Conservation (phyloP, 2,797 vertebrate species). For the Microctenopoma lineatum region DNA sequence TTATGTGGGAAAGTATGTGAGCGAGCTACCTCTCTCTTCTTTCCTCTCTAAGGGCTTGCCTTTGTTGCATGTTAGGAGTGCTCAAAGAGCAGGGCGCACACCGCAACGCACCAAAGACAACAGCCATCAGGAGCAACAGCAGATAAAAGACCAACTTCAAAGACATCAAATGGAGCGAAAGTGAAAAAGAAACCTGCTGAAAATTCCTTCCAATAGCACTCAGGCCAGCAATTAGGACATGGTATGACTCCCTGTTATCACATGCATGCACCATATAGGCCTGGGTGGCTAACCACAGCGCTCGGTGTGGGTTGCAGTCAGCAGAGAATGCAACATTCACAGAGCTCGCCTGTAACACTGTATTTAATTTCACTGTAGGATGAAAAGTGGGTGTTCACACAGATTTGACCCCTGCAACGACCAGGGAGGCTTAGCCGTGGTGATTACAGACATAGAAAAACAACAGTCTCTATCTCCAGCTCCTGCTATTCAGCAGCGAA, state of each 20-base stretch:
- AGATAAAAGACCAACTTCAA: conserved; percentile 86
- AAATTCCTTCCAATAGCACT: conserved; percentile 80
- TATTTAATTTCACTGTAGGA: conserved; percentile 78
- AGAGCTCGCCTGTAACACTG: conserved; percentile 60
- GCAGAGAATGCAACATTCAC: conserved; percentile 65
- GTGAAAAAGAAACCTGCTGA: conserved; percentile 82
- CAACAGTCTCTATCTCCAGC: conserved; percentile 69
- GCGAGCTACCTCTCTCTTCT: conserved; percentile 56
- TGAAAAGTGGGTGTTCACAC: conserved; percentile 80
- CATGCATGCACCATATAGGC: conserved; percentile 51
- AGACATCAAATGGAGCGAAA: conserved; percentile 81
- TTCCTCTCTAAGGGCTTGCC: conserved; percentile 76
- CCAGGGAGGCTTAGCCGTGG: conserved; percentile 67
- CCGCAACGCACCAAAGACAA: conserved; percentile 82
- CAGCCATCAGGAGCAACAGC: conserved; percentile 82
- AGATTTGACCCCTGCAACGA: conserved; percentile 73
- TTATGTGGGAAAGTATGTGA: conserved; percentile 53
- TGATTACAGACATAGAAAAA: conserved; percentile 75
- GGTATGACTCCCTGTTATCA: conserved; percentile 71
- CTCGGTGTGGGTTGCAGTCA: conserved; percentile 78
- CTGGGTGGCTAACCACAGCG: conserved; percentile 72
- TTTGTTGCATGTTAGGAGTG: conserved; percentile 82
- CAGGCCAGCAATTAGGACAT: conserved; percentile 81
- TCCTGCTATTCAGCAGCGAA: conserved; percentile 67
- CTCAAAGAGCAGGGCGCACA: conserved; percentile 78